Percentiles rank a stretch among this genome's conserved stretches.
Conservation (phyloP, 2,797 vertebrate genomes). For the Poecile montanus region DNA sequence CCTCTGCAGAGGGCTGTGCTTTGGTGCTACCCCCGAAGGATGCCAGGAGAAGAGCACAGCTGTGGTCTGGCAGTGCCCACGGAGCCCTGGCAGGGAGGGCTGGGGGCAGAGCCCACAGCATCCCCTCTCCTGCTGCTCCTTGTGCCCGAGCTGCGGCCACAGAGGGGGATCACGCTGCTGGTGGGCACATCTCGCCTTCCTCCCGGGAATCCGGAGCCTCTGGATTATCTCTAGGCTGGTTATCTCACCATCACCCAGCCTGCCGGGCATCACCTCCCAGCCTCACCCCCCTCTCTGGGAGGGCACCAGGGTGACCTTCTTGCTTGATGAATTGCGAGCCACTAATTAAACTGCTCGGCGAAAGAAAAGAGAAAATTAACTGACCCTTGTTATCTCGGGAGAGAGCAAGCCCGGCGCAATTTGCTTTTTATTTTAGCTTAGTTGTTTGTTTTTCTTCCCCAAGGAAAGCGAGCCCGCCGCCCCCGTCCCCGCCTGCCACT, state of each 20-base stretch:
- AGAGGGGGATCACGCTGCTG: neutral
- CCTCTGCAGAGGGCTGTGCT: neutral
- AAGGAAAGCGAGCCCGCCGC: no score
- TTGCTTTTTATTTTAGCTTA: neutral
- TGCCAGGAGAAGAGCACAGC: neutral
- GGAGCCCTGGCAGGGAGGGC: neutral
- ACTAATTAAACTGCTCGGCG: neutral
- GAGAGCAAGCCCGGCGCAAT: neutral
- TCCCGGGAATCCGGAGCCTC: neutral
- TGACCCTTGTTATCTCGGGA: neutral
- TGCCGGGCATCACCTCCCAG: neutral
- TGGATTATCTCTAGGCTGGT: fast-evolving
- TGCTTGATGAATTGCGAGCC: neutral
- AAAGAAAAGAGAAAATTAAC: neutral
- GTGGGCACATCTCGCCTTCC: neutral
- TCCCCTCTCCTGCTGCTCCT: neutral
- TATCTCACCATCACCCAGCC: fast-evolving
- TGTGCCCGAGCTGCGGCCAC: fast-evolving
- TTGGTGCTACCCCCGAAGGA: neutral
- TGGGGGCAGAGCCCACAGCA: neutral
- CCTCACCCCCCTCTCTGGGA: fast-evolving
- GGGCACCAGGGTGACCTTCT: neutral
- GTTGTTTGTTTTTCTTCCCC: fast-evolving
- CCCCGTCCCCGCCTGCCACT: constrained; percentile 43
- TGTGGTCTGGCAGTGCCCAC: neutral